These are phyloP conservation scores for Parauchenoglanis punctatus DNA, from an alignment of 2,797 vertebrate genomes.

Conservation along the genomic window DNA sequence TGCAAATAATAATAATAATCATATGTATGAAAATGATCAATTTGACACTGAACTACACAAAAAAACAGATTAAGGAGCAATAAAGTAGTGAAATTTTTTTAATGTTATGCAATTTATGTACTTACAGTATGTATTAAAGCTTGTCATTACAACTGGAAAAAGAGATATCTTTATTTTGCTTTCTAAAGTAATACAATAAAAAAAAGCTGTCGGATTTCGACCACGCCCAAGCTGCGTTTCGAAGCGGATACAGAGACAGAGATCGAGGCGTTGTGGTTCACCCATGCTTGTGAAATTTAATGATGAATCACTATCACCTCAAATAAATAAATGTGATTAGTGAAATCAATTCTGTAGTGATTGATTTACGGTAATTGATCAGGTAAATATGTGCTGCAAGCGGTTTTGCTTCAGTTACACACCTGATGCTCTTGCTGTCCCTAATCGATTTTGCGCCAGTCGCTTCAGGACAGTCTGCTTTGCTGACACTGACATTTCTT, in stretches of 20 bases:
- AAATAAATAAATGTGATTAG: not conserved
- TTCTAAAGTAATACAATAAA: not conserved
- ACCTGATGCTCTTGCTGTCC: not conserved
- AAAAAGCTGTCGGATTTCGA: not conserved
- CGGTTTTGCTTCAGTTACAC: not conserved
- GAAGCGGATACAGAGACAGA: not conserved
- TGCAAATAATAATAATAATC: not conserved
- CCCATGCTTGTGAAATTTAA: not conserved
- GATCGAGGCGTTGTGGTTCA: not conserved
- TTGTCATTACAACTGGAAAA: not conserved
- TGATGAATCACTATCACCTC: not conserved
- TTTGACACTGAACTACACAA: too few relatives aligned
- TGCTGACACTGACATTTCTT: not conserved
- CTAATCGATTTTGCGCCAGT: not conserved
- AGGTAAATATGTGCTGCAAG: too few relatives aligned
- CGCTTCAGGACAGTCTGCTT: not conserved
- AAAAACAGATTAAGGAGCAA: too few relatives aligned
- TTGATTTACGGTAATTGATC: not conserved
- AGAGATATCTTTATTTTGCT: not conserved
- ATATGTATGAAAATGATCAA: too few relatives aligned
- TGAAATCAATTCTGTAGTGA: too few relatives aligned
- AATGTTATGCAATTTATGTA: too few relatives aligned
- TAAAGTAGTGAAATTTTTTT: too few relatives aligned
- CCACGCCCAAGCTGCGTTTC: not conserved
- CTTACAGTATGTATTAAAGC: not conserved